Base-by-base conservation (phyloP, 2,888 invertebrate genomes). In the Agriopis leucophaearia region DNA sequence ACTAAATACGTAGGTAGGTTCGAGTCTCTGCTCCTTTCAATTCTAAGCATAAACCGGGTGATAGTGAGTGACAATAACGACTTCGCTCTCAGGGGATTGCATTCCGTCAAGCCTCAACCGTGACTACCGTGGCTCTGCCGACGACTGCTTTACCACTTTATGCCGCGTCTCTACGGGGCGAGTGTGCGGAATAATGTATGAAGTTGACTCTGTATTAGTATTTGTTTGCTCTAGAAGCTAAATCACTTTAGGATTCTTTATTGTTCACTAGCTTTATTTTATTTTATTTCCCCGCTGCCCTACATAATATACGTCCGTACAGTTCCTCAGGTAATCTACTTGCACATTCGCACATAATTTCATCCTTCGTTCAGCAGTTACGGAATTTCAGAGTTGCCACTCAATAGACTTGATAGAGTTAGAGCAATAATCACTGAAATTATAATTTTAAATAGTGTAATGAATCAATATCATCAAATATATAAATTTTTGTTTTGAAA, bases 61-160 rank as follows among this genome's bases (percentile, higher is more conserved):
- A 52, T 48, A 61, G 42, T 57, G 52, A 63, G 67, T 67, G 63
- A 59, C 67, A 48, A n/a, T n/a, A n/a, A 62, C 52, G 62, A 67
- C 62, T 57, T 10, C 42, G 12, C 35, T 47, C 58, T 42, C 58
- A 42, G 18, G 63, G 58, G 59, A 42, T 36, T 58, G 40, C 50
- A 63, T 67, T 58, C 54, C 38, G 35, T 18, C 45, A 51, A 67
- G 45, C 47, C 48, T 57, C 40, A 15, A 58, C 62, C 57, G 52
- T 61, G 42, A 18, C 57, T 12, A 48, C 52, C 36, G 35, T 57
- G 16, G 38, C 64, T 62, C 50, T 38, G 10, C 54, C 38, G 7
- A 15, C n/a, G n/a, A 15, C 38, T 18, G n/a, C 42, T 44, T 18
- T 55, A 48, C 52, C 27, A 40, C 45, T 51, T 61, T 51, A 57